phyloP scores from a whole-genome alignment of 2,888 invertebrate species.

The Machimus atricapillus region DNA sequence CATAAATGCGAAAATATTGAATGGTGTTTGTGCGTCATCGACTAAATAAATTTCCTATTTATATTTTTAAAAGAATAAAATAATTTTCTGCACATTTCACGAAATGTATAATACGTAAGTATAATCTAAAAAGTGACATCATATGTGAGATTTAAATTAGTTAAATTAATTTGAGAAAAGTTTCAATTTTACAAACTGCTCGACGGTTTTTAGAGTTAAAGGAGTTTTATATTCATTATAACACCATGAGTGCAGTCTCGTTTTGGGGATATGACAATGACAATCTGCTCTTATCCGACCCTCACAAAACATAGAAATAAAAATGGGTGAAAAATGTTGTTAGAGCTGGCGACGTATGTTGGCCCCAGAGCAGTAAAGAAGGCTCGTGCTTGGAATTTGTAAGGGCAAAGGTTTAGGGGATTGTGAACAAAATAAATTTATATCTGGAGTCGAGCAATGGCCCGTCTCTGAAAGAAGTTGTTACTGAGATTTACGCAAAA shows the following conservation, averaged over 20 bases:
- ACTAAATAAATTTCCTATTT: no score
- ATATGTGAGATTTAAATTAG: neutral
- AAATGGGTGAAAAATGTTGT: neutral
- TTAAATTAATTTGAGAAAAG: neutral
- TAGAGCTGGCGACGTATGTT: neutral
- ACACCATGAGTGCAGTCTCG: neutral
- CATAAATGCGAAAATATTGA: no score
- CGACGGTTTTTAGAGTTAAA: neutral
- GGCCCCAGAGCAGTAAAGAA: neutral
- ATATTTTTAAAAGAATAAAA: no score
- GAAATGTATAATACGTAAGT: no score
- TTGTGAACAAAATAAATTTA: conserved; percentile 2
- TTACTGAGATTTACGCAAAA: neutral
- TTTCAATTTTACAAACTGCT: neutral
- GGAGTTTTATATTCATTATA: neutral
- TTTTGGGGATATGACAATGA: neutral
- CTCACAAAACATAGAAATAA: neutral
- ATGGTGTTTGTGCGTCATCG: no score
- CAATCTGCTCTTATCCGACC: neutral
- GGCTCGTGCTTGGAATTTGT: conserved; percentile 5
- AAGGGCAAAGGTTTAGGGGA: neutral
- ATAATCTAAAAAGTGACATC: no score
- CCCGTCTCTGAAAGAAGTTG: neutral
- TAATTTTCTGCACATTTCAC: no score
- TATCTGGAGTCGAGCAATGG: neutral